Percentiles rank a stretch among this genome's conserved stretches.
Conservation (phyloP, 2,113 vertebrate genomes). For the Rhizomys pruinosus region DNA sequence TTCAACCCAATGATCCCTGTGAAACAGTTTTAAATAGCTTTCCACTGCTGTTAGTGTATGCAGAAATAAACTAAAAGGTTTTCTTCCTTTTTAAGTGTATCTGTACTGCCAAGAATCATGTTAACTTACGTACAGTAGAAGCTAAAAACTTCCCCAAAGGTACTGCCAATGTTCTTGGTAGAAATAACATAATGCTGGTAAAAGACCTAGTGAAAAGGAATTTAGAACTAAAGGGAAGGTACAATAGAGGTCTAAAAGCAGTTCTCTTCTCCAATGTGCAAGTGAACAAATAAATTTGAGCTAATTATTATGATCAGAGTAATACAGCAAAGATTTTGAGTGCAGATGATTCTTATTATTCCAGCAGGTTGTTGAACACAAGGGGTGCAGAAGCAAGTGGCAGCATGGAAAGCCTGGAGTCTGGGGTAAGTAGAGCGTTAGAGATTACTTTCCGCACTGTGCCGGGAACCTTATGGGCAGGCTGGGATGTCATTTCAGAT, state of each 20-base stretch:
- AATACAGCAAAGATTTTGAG: constrained; percentile 10
- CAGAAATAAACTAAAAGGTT: constrained; percentile 1
- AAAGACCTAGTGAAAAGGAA: neutral
- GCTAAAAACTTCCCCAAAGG: neutral
- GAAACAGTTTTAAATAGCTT: constrained; percentile 33
- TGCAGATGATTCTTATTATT: constrained; percentile 39
- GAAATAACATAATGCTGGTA: neutral
- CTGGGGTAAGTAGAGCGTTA: neutral
- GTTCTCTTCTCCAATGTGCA: neutral
- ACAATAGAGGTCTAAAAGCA: neutral
- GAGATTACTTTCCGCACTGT: neutral
- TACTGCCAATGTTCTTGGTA: neutral
- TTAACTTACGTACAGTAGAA: neutral
- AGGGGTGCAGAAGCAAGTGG: neutral
- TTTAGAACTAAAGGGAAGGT: constrained; percentile 6
- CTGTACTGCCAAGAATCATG: constrained; percentile 4
- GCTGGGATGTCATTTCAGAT: constrained; percentile 37
- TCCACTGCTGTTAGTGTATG: neutral
- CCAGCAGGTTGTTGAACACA: neutral
- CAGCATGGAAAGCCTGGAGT: neutral
- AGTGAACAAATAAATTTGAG: constrained; percentile 4
- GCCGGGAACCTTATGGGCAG: constrained; percentile 16
- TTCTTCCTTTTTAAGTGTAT: neutral
- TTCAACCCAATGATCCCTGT: constrained; percentile 49
- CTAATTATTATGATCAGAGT: constrained; percentile 23